A percentile compares a stretch with the other conserved stretches of the same genome.
Conservation (phyloP, 2,113 vertebrate species). For the Connochaetes taurinus region DNA sequence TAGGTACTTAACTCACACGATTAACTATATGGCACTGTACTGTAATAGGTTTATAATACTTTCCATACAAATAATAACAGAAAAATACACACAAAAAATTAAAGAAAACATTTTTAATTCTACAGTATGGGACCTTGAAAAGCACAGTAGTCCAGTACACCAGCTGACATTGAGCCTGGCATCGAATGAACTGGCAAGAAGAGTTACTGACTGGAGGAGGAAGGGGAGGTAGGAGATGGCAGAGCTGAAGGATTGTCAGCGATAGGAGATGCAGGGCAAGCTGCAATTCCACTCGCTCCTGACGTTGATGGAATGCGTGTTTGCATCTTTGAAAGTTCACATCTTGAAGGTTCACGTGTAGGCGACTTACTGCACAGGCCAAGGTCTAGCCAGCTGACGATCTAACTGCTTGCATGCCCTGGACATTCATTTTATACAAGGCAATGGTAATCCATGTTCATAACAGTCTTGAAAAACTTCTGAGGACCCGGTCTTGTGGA, state of each 20-base stretch:
- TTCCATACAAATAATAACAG: neutral
- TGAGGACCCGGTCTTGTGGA: accelerated
- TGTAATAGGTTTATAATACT: neutral
- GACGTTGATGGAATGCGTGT: neutral
- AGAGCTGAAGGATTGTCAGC: neutral
- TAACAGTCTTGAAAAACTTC: neutral
- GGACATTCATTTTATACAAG: neutral
- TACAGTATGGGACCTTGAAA: neutral
- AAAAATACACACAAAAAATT: neutral
- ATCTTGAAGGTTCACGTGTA: neutral
- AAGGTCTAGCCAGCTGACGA: neutral
- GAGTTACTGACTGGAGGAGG: neutral
- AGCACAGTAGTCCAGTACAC: neutral
- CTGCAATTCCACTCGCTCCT: neutral
- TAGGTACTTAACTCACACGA: neutral
- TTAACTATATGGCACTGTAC: neutral
- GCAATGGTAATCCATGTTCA: neutral
- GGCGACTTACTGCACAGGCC: neutral
- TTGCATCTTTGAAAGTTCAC: neutral
- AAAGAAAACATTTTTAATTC: neutral
- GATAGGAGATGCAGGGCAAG: neutral
- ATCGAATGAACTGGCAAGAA: neutral
- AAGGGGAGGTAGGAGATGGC: neutral
- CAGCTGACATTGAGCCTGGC: neutral
- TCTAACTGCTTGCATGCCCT: neutral